A percentile compares a stretch with the other conserved stretches of the same genome.
phyloP scores from a whole-genome alignment of 1,140 invertebrate species.

The Kradibia gibbosae region DNA sequence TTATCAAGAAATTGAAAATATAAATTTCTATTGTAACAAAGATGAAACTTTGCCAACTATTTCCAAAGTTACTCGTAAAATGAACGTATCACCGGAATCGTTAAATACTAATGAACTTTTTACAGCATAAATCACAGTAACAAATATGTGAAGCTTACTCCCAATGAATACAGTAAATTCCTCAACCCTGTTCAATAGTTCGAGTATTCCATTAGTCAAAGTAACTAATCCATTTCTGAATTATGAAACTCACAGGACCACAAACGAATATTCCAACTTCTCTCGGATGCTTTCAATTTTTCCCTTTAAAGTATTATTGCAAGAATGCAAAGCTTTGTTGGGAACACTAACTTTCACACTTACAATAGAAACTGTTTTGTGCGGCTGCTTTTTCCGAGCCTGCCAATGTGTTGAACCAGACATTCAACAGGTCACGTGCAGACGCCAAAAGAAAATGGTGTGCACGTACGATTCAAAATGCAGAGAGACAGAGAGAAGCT shows the following conservation, averaged over 20 bases:
- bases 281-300: too few species aligned
- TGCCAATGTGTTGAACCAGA: not conserved
- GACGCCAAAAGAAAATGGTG: not conserved
- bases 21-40: not conserved
- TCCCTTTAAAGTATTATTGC: not conserved
- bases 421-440: conserved; percentile 42
- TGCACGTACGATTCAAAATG: conserved; percentile 27
- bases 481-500: conserved; percentile 4
- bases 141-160: not conserved
- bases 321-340: not conserved
- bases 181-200: not conserved
- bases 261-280: not conserved
- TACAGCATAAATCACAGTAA: not conserved
- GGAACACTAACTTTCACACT: not conserved
- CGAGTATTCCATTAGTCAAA: not conserved
- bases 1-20: too few species aligned
- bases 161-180: not conserved
- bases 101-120: not conserved
- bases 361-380: too few species aligned
- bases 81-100: not conserved
- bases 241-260: not conserved
- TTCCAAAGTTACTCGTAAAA: not conserved
- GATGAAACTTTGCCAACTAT: not conserved
- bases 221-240: not conserved
- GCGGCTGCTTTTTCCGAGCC: not conserved